phyloP scores from a whole-genome alignment of 1,140 invertebrate genomes.

The Trichoplusia ni region DNA sequence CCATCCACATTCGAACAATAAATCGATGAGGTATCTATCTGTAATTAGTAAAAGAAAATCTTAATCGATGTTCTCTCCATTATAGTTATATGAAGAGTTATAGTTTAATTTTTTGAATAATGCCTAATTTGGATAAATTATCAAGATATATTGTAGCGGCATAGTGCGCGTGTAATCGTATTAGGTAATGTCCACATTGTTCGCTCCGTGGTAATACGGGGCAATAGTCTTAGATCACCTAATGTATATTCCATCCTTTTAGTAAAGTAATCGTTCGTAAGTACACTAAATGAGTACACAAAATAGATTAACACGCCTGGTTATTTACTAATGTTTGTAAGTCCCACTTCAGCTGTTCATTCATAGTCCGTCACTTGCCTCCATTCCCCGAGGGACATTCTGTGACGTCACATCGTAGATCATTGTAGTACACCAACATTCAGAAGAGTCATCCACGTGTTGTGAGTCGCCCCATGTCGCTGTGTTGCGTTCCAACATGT shows the following conservation, averaged over 20 bases:
- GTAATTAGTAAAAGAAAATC: conserved; percentile 44
- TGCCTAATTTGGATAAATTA: conserved; percentile 44
- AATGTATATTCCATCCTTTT: conserved; percentile 80
- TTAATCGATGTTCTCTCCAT: conserved; percentile 43
- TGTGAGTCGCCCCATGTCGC: not conserved
- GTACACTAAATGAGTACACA: conserved; percentile 75
- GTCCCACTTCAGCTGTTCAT: conserved; percentile 59
- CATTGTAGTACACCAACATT: not conserved
- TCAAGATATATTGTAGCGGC: conserved; percentile 54
- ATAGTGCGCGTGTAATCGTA: conserved; percentile 55
- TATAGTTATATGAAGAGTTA: conserved; percentile 33
- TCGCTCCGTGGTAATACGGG: conserved; percentile 41
- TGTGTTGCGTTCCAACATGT: conserved; percentile 8
- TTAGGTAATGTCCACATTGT: conserved; percentile 57
- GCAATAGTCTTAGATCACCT: conserved; percentile 67
- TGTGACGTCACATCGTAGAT: conserved; percentile 25
- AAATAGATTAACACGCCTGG: conserved; percentile 62
- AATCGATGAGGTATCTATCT: conserved; percentile 51
- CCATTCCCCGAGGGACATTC: conserved; percentile 44
- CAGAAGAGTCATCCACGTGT: conserved; percentile 3
- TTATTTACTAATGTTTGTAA: conserved; percentile 71
- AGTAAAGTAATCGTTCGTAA: conserved; percentile 66
- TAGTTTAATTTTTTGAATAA: conserved; percentile 30
- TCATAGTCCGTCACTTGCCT: conserved; percentile 67
- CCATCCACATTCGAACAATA: conserved; percentile 79